These are phyloP conservation scores for Leptatherina wallacei DNA, from an alignment of 2,797 vertebrate species.

Conservation along the genomic window DNA sequence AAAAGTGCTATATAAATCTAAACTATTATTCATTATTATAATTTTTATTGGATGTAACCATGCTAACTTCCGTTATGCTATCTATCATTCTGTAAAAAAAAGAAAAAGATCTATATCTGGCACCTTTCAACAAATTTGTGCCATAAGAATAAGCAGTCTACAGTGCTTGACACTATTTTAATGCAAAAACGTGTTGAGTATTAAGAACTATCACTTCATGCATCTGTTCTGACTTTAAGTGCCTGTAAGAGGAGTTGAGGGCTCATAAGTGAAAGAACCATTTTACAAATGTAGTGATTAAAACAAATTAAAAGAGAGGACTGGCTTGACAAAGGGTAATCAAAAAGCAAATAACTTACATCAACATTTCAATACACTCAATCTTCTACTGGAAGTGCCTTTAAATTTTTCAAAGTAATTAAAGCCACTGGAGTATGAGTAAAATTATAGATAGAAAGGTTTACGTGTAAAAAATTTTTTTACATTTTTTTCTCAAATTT, in stretches of 20 bases:
- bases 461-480: background rate
- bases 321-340: conserved; percentile 23
- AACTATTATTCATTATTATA: no score
- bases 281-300: conserved; percentile 24
- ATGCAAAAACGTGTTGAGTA: background rate
- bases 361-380: conserved; percentile 27
- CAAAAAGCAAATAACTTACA: conserved; percentile 32
- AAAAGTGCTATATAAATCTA: no score
- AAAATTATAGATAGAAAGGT: background rate
- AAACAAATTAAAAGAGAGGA: conserved; percentile 20
- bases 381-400: background rate
- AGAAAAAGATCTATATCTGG: background rate
- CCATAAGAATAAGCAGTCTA: background rate
- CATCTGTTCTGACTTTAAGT: conserved; percentile 3
- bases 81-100: background rate
- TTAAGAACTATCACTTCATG: background rate
- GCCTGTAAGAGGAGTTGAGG: conserved; percentile 1
- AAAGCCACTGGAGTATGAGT: background rate
- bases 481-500: background rate
- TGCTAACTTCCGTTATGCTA: background rate
- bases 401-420: conserved; percentile 14
- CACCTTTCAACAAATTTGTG: background rate
- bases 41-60: background rate
- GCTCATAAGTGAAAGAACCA: conserved; percentile 21
- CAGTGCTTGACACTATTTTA: conserved; percentile 23